These are phyloP conservation scores for Andrena trimmerana DNA, from an alignment of 2,888 invertebrate genomes.

Conservation along the genomic window DNA sequence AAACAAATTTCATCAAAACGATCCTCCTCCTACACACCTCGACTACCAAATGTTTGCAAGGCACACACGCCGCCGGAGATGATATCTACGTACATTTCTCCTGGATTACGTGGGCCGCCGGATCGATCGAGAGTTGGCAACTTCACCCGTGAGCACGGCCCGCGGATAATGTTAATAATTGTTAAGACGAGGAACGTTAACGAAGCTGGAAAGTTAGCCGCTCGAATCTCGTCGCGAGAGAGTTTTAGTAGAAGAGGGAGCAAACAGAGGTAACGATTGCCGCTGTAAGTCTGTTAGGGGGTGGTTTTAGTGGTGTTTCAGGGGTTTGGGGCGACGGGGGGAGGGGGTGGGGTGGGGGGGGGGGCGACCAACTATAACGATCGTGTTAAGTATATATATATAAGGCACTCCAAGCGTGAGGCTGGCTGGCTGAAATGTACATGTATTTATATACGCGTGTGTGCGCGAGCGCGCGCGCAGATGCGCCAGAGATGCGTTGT, in stretches of 20 bases:
- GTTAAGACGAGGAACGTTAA: conserved; percentile 47
- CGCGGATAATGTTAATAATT: conserved; percentile 38
- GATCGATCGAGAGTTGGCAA: conserved; percentile 2
- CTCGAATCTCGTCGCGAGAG: conserved; percentile 7
- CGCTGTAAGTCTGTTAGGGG: conserved; percentile 75
- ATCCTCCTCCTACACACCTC: too few species aligned
- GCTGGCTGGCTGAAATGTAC: conserved; percentile 81
- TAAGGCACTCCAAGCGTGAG: conserved; percentile 83
- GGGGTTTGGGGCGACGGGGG: not conserved
- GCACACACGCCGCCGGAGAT: too few species aligned
- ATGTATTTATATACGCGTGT: conserved; percentile 64
- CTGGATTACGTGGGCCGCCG: not conserved
- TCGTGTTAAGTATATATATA: conserved; percentile 66
- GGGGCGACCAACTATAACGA: conserved; percentile 63
- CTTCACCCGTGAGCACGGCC: not conserved
- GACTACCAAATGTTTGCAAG: too few species aligned
- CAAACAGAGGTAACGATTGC: conserved; percentile 59
- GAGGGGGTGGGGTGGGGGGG: not conserved
- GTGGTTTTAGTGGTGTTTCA: conserved; percentile 77
- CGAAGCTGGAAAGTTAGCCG: conserved; percentile 29
- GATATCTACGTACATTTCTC: too few species aligned
- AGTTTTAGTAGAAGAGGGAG: conserved; percentile 44
- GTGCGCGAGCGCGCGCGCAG: conserved; percentile 60
- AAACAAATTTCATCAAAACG: too few species aligned
- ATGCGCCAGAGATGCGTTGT: conserved; percentile 3